These are phyloP conservation scores for Litocranius walleri DNA, from an alignment of 2,113 vertebrate genomes.

Conservation along the genomic window DNA sequence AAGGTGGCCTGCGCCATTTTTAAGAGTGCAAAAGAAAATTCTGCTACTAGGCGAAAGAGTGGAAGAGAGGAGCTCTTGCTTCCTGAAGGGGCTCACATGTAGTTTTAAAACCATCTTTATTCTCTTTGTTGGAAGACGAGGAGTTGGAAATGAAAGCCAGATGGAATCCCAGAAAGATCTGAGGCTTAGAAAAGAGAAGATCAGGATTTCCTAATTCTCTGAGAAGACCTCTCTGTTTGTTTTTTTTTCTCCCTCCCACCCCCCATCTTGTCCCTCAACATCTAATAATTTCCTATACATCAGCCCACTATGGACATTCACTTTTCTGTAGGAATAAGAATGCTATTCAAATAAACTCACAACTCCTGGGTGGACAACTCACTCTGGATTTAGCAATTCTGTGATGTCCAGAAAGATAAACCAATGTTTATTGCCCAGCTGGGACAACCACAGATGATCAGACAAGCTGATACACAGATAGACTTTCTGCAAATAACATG, in stretches of 20 bases:
- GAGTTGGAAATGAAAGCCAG: constrained; percentile 61
- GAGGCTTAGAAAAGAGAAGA: constrained; percentile 40
- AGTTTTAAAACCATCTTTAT: background rate
- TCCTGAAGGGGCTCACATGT: background rate
- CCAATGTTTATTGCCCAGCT: background rate
- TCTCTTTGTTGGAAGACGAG: constrained; percentile 48
- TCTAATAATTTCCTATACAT: background rate
- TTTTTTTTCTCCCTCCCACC: background rate
- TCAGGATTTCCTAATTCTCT: constrained; percentile 45
- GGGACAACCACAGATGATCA: background rate
- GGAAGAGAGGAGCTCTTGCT: background rate
- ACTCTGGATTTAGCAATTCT: background rate
- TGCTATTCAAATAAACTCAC: background rate
- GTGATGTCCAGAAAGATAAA: background rate
- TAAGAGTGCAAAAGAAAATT: constrained; percentile 69
- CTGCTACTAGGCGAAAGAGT: constrained; percentile 1
- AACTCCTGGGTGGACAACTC: background rate
- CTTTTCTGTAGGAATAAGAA: background rate
- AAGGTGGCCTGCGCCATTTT: constrained; percentile 73
- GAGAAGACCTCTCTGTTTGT: constrained; percentile 10
- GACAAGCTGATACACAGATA: background rate
- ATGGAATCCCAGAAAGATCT: constrained; percentile 45
- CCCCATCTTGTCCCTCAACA: background rate
- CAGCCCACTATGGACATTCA: background rate
- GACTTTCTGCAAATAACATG: constrained; percentile 14